Conservation (phyloP, 2,888 invertebrate genomes). For the Biston stratarius region DNA sequence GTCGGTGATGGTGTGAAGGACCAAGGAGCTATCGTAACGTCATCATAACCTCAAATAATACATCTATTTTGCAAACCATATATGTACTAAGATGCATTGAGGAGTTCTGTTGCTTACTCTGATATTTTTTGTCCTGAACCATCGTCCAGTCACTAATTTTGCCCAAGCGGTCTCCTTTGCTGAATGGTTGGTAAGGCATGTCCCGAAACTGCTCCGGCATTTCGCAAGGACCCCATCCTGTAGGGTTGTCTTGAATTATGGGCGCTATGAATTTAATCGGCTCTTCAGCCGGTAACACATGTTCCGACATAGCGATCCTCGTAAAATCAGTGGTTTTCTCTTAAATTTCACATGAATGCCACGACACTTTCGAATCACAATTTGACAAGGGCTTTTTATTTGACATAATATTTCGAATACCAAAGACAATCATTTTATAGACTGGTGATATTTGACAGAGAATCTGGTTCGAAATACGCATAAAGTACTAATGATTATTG, state of each 20-base stretch:
- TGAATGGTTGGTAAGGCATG: conserved; percentile 99
- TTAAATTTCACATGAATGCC: conserved; percentile 39
- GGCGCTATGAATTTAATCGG: conserved; percentile 90
- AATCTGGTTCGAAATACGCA: too few species aligned
- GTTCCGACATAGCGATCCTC: conserved; percentile 74
- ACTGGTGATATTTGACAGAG: too few species aligned
- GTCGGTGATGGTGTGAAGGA: neutral
- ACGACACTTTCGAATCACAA: conserved; percentile 25
- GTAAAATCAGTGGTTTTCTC: conserved; percentile 24
- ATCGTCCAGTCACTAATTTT: conserved; percentile 99
- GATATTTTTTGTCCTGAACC: conserved; percentile 97
- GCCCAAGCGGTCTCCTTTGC: conserved; percentile 98
- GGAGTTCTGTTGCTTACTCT: conserved; percentile 87
- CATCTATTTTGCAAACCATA: conserved; percentile 7
- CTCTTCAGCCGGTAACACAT: conserved; percentile 86
- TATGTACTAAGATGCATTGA: neutral
- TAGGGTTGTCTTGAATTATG: conserved; percentile 93
- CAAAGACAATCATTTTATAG: neutral
- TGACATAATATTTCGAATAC: neutral
- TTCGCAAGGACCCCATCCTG: conserved; percentile 99
- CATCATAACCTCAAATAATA: conserved; percentile 65
- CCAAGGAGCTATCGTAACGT: conserved; percentile 45
- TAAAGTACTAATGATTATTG: too few species aligned
- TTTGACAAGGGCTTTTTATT: conserved; percentile 5
- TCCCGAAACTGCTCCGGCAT: conserved; percentile 97